These are phyloP conservation scores for Micrasema minimum DNA, from an alignment of 1,140 invertebrate genomes.

Conservation along the genomic window DNA sequence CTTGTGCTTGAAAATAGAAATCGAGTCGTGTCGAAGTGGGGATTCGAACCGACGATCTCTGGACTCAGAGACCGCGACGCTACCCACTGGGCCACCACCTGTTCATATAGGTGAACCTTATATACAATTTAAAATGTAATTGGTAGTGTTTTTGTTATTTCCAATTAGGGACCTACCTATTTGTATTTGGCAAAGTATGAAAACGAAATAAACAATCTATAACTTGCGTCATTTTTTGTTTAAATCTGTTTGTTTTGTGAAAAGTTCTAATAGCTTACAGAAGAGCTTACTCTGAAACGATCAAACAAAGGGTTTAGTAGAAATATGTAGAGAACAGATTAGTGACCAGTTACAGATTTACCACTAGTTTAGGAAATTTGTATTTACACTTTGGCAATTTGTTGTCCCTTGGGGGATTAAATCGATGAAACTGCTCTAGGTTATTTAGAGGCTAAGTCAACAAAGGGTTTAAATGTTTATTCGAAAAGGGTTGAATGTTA, in stretches of 20 bases:
- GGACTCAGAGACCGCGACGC: no score
- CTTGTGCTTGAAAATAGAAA: no score
- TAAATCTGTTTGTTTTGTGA: background rate
- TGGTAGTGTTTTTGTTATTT: no score
- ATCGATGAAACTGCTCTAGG: conserved; percentile 47
- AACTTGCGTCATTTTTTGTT: background rate
- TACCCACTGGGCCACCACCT: no score
- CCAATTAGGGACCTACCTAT: no score
- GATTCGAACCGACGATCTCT: no score
- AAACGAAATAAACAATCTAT: background rate
- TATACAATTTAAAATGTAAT: no score
- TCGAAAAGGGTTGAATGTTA: conserved; percentile 38
- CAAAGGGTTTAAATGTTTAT: conserved; percentile 41
- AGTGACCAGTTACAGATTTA: conserved; percentile 41
- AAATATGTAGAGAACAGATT: conserved; percentile 52
- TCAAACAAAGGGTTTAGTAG: conserved; percentile 51
- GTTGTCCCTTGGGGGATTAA: conserved; percentile 49
- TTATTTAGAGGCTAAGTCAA: conserved; percentile 38
- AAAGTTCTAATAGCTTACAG: conserved; percentile 9
- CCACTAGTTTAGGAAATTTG: conserved; percentile 40
- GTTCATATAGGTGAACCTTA: no score
- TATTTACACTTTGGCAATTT: conserved; percentile 47
- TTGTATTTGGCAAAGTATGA: no score
- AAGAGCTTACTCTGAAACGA: conserved; percentile 5
- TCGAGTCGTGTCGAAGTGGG: no score